Conservation (phyloP, 2,113 vertebrate genomes). For the Scopus umbretta region DNA sequence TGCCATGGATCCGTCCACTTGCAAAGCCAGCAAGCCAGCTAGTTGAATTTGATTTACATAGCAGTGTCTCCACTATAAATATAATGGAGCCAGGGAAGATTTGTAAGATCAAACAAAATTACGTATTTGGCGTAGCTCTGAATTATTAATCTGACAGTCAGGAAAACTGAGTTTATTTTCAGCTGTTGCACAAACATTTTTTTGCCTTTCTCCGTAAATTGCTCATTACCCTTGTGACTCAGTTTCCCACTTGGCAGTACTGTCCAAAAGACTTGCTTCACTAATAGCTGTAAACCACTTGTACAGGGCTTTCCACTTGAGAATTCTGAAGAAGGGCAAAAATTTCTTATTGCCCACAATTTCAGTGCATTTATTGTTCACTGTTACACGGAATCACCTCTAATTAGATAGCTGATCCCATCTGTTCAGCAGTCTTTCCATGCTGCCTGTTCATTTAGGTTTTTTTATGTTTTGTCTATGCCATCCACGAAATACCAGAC, state of each 20-base stretch:
- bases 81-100: background rate
- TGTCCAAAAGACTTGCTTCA: background rate
- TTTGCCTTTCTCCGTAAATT: background rate
- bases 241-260: background rate
- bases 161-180: background rate
- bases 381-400: background rate
- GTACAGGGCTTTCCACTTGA: background rate
- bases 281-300: background rate
- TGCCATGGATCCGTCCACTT: background rate
- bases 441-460: background rate
- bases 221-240: background rate
- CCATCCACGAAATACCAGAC: background rate
- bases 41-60: background rate
- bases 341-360: background rate
- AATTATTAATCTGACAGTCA: background rate
- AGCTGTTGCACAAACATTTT: background rate
- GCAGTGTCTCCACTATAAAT: background rate
- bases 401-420: background rate
- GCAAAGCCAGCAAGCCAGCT: background rate
- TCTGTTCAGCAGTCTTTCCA: background rate
- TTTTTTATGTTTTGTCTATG: background rate
- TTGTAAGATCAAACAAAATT: background rate
- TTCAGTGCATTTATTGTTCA: background rate
- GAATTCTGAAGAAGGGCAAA: background rate
- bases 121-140: background rate